Conservation (phyloP, 2,113 vertebrate species). For the Eubucco bourcierii region DNA sequence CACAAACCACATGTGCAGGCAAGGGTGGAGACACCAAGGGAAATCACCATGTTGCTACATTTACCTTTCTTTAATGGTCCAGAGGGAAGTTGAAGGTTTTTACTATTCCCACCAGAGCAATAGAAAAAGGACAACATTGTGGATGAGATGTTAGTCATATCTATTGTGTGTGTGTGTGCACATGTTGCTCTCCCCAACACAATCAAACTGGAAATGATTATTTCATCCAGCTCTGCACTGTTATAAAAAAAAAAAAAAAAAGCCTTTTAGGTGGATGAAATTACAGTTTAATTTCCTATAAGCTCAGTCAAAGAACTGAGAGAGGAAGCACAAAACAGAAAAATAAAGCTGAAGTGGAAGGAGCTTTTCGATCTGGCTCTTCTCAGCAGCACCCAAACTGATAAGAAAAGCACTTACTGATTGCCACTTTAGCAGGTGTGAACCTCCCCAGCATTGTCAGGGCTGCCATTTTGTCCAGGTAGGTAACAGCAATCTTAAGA, state of each 20-base stretch:
- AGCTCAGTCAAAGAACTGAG: not conserved
- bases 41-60: not conserved
- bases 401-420: not conserved
- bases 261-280: not conserved
- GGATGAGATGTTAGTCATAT: not conserved
- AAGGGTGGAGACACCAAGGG: not conserved
- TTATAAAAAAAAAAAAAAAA: not conserved
- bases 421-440: not conserved
- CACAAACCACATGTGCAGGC: not conserved
- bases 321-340: not conserved
- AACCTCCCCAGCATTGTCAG: not conserved
- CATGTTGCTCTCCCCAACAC: not conserved
- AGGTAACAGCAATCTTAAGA: not conserved
- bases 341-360: not conserved
- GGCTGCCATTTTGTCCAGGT: not conserved
- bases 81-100: not conserved
- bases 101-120: not conserved
- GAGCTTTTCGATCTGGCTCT: not conserved
- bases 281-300: not conserved
- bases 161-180: rapidly evolving
- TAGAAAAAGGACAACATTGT: not conserved
- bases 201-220: not conserved
- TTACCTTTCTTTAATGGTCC: not conserved
- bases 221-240: not conserved
- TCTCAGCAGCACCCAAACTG: not conserved